These are phyloP conservation scores for Merodon equestris DNA, from an alignment of 2,888 invertebrate genomes.

Conservation along the genomic window DNA sequence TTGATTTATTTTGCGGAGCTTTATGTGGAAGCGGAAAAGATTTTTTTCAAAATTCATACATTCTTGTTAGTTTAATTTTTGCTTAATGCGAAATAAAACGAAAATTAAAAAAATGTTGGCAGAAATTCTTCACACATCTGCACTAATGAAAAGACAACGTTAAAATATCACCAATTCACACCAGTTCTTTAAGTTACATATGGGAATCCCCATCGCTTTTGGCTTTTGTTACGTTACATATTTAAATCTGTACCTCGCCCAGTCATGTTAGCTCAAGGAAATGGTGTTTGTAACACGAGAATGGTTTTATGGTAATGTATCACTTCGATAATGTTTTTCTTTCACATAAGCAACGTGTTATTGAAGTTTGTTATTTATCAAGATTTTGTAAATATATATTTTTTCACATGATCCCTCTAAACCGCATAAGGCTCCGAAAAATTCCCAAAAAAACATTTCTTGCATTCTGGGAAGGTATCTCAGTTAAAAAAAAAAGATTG, in stretches of 20 bases:
- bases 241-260: slow-evolving; percentile 26
- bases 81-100: slow-evolving; percentile 14
- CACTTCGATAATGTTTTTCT: slow-evolving; percentile 14
- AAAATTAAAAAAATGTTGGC: background rate
- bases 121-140: slow-evolving; percentile 32
- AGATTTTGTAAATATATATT: slow-evolving; percentile 53
- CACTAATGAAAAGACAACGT: slow-evolving; percentile 30
- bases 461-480: background rate
- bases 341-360: slow-evolving; percentile 15
- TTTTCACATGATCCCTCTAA: slow-evolving; percentile 35
- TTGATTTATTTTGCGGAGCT: slow-evolving; percentile 61
- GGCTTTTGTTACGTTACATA: slow-evolving; percentile 41
- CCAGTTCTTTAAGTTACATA: slow-evolving; percentile 31
- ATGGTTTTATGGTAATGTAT: slow-evolving; percentile 58
- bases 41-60: slow-evolving; percentile 27
- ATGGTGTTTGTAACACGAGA: slow-evolving; percentile 30
- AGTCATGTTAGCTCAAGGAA: slow-evolving; percentile 46
- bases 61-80: slow-evolving; percentile 14
- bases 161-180: slow-evolving; percentile 18
- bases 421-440: slow-evolving; percentile 64
- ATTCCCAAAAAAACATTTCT: slow-evolving; percentile 15
- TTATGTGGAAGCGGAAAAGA: slow-evolving; percentile 55
- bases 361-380: slow-evolving; percentile 1
- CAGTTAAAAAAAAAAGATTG: slow-evolving; percentile 26
- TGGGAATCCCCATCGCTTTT: slow-evolving; percentile 41